A percentile compares a stretch with the other conserved stretches of the same genome.
These are phyloP conservation scores for Orgyia antiqua DNA, from an alignment of 2,888 invertebrate genomes.

Conservation along the genomic window DNA sequence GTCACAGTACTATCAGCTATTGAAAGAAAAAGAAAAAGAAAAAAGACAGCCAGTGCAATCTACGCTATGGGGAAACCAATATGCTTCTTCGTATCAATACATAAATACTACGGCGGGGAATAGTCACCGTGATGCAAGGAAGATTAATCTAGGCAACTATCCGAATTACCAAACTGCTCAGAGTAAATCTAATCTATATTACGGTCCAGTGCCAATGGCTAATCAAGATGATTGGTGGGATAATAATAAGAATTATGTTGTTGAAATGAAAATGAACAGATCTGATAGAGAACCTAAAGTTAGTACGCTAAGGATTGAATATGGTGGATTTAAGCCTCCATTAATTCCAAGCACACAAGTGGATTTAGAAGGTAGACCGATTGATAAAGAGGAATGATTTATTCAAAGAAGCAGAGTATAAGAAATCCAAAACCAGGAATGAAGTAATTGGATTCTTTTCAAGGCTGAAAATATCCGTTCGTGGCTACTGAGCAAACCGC, in stretches of 20 bases:
- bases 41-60: conserved; percentile 27
- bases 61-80: conserved; percentile 56
- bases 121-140: conserved; percentile 13
- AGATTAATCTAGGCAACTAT: conserved; percentile 25
- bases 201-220: conserved; percentile 14
- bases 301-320: conserved; percentile 82
- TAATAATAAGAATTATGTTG: conserved; percentile 28
- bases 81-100: conserved; percentile 59
- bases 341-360: conserved; percentile 88
- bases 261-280: conserved; percentile 69
- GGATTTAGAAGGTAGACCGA: conserved; percentile 83
- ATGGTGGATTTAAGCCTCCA: conserved; percentile 89
- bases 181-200: conserved; percentile 41
- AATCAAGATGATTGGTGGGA: conserved; percentile 21
- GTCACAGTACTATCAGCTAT: conserved; percentile 22
- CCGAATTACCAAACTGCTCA: conserved; percentile 37
- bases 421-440: conserved; percentile 4
- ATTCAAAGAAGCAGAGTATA: neutral
- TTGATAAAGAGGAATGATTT: conserved; percentile 48
- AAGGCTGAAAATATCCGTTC: no score
- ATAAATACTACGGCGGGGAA: conserved; percentile 39
- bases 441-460: neutral
- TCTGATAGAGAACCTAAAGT: conserved; percentile 75
- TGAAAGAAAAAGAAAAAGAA: conserved; percentile 20
- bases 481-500: no score